These are phyloP conservation scores for Diploptera punctata DNA, from an alignment of 2,888 invertebrate species.

Conservation along the genomic window DNA sequence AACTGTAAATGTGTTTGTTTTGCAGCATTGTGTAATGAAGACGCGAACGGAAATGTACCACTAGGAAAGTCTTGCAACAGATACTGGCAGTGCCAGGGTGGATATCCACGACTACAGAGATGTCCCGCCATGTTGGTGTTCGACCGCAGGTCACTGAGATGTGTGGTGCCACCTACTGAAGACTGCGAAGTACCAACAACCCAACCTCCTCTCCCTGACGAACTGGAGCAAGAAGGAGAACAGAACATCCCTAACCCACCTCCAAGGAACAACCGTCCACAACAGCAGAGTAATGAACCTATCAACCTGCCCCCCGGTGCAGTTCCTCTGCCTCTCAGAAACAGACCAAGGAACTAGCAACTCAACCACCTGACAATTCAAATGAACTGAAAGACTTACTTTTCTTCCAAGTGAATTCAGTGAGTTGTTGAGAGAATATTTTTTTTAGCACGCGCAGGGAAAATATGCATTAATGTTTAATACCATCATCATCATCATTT, in stretches of 20 bases:
- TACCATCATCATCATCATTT: too few relatives aligned
- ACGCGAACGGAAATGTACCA: conserved; percentile 89
- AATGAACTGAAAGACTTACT: too few relatives aligned
- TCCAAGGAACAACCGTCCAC: conserved; percentile 34
- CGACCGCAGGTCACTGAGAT: conserved; percentile 79
- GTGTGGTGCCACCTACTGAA: conserved; percentile 89
- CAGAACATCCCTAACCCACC: conserved; percentile 42
- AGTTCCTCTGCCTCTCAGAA: conserved; percentile 38
- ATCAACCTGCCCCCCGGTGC: conserved; percentile 38
- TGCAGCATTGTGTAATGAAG: conserved; percentile 88
- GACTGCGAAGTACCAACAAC: conserved; percentile 88
- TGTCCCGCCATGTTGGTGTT: conserved; percentile 92
- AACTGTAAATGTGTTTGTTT: too few relatives aligned
- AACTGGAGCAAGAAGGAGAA: conserved; percentile 45
- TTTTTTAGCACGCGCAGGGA: too few relatives aligned
- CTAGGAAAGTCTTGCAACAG: conserved; percentile 92
- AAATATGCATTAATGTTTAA: too few relatives aligned
- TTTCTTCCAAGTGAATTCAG: too few relatives aligned
- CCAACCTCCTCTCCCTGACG: conserved; percentile 61
- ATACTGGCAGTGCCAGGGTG: conserved; percentile 94
- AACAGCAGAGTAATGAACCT: conserved; percentile 23
- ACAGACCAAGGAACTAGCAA: conserved; percentile 41
- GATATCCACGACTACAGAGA: conserved; percentile 88
- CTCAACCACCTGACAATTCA: too few relatives aligned
- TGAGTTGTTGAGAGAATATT: too few relatives aligned